These are phyloP conservation scores for Chelon auratus DNA, from an alignment of 2,797 vertebrate genomes.

Conservation along the genomic window DNA sequence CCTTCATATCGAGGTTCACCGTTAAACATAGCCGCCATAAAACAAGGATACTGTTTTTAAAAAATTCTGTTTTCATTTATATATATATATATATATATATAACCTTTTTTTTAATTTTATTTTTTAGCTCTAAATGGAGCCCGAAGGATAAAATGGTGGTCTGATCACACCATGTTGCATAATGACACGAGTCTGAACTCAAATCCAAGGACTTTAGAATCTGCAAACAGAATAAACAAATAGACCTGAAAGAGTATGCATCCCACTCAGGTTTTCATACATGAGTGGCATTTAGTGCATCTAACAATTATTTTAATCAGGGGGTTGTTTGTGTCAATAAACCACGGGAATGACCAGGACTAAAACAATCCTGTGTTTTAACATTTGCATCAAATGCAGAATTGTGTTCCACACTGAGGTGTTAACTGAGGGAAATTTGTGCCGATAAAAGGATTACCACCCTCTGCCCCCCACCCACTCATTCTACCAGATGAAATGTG, in stretches of 20 bases:
- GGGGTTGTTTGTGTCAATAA: neutral
- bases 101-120: too few species aligned
- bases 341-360: neutral
- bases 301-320: conserved; percentile 15
- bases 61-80: too few species aligned
- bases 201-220: conserved; percentile 30
- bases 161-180: neutral
- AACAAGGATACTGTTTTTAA: neutral
- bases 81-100: too few species aligned
- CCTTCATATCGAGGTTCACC: neutral
- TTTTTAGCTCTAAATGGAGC: too few species aligned
- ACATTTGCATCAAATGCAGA: conserved; percentile 22
- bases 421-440: neutral
- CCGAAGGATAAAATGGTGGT: neutral
- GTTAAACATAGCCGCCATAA: neutral
- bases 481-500: conserved; percentile 4
- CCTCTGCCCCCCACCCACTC: conserved; percentile 29
- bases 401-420: neutral
- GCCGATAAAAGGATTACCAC: conserved; percentile 3
- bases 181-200: neutral
- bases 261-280: neutral
- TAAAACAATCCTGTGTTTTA: neutral
- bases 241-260: neutral
- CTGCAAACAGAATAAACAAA: conserved; percentile 35
- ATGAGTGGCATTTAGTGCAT: neutral